Evolutionary conservation across 1,140 invertebrate genomes (phyloP).

Genomic region (Brachionus rotundiformis): DNA sequence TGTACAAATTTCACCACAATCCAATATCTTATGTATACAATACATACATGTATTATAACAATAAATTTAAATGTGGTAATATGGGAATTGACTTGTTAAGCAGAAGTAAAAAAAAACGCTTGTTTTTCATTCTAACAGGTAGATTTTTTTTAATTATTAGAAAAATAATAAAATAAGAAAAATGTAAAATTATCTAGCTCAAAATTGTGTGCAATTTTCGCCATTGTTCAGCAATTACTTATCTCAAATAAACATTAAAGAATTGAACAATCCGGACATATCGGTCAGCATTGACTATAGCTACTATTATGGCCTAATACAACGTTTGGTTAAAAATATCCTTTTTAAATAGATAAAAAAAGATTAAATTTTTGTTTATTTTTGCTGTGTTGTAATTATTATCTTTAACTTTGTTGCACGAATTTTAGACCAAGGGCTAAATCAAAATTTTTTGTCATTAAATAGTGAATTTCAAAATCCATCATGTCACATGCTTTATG

Average conservation of each 20-base stretch:
- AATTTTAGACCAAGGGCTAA: slow-evolving; percentile 13
- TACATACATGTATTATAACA: slow-evolving; percentile 28
- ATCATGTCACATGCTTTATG: slow-evolving; percentile 46
- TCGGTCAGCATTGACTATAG: neutral
- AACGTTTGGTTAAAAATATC: slow-evolving; percentile 45
- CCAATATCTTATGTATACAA: slow-evolving; percentile 47
- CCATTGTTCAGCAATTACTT: slow-evolving; percentile 19
- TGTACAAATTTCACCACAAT: slow-evolving; percentile 50
- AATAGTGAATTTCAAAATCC: slow-evolving; percentile 51
- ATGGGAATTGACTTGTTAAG: neutral
- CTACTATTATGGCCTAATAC: slow-evolving; percentile 26
- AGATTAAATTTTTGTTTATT: too few relatives aligned
- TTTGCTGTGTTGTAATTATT: too few relatives aligned
- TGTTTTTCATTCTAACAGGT: slow-evolving; percentile 45
- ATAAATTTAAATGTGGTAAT: slow-evolving; percentile 17
- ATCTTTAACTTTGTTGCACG: slow-evolving; percentile 27
- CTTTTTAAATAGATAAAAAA: slow-evolving; percentile 19
- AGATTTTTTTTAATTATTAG: too few relatives aligned
- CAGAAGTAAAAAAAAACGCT: slow-evolving; percentile 29
- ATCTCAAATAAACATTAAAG: neutral
- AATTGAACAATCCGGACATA: neutral
- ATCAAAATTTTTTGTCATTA: neutral
- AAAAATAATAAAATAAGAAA: neutral
- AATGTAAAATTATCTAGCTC: neutral
- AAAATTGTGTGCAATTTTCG: slow-evolving; percentile 37